Base-by-base conservation (phyloP, 2,888 invertebrate species). In the Hyppa rectilinea region DNA sequence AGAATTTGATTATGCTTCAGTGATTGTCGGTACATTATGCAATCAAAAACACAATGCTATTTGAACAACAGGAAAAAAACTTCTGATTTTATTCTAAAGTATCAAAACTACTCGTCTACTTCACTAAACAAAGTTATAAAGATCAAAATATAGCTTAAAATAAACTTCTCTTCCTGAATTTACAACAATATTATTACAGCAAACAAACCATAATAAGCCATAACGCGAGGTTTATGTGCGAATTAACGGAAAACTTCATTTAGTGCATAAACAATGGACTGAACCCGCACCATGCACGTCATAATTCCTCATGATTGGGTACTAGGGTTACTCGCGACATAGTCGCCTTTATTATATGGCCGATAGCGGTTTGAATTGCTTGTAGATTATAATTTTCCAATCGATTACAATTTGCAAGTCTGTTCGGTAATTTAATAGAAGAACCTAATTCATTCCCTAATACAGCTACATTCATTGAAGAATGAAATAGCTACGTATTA, bases 201-300 rank as follows among this genome's bases (percentile, higher is more conserved):
- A 70, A 73, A 73, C 65, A 60, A 71, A 66, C 49, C 29, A n/a
- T 53, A 67, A 74, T 74, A 56, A 52, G 50, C 45, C 26, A 43
- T 38, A 69, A 56, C 29, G 26, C 0, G 45, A 71, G 67, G 43
- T 82, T 80, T 77, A 80, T 69, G 67, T 58, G 49, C 10, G 43
- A 80, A 82, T 82, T 77, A 82, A 69, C 34, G 52, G 60, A 60
- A 78, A 83, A 80, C 73, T 85, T 71, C 62, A 80, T 83, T 76
- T 63, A 62, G 66, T 78, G 63, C 72, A 85, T 80, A 80, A 82
- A 83, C 83, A 82, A 72, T 78, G 50, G 52, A 74, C 59, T 67
- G 70, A 66, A 67, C 50, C 62, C 56, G 56, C 56, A 45, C 49
- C 23, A 31, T 72, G 70, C 71, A 72, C 53, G 31, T 71, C 72